Base-by-base conservation (phyloP, 2,797 vertebrate genomes). In the Gastrophryne carolinensis region DNA sequence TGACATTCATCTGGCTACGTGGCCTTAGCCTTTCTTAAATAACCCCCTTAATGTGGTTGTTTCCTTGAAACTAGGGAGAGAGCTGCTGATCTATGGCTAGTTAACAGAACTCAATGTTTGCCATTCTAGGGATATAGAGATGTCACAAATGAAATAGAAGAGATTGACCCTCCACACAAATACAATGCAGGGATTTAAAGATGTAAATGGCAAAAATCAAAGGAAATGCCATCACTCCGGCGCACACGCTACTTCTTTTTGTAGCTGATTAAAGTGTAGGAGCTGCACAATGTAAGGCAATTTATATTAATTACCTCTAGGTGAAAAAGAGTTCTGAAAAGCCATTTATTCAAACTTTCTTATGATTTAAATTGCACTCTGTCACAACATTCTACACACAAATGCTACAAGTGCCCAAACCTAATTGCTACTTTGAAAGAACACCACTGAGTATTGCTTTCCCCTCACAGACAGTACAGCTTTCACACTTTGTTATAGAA, bases 261-360 rank as follows among this genome's bases (percentile, higher is more conserved):
- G 26, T 6, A 8, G 35, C 30, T 32, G 34, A 70, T 57, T 54
- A 71, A 71, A 58, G 54, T 34, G 53, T 12, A 54, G 5, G 50
- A 30, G 26, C 37, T 15, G 27, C 58, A 60, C 53, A 60, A 71
- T 58, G 39, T 32, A 58, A 57, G 53, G 39, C 67, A 71, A 71
- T 71, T 60, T 44, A 49, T 60, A 60, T 21, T 21, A 60, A 47
- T 57, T 57, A 58, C 27, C 24, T 17, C 15, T n/a, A n/a, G n/a
- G n/a, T n/a, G n/a, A n/a, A n/a, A n/a, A n/a, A n/a, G n/a, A n/a
- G n/a, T n/a, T n/a, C n/a, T n/a, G n/a, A n/a, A n/a, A n/a, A n/a
- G n/a, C n/a, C n/a, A n/a, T n/a, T n/a, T n/a, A n/a, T n/a, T n/a
- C 44, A 30, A 39, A 65, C 27, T 65, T 65, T 11, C 23, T 39